Evolutionary conservation across 2,797 vertebrate genomes (phyloP).

Genomic region (Protosalanx chinensis): DNA sequence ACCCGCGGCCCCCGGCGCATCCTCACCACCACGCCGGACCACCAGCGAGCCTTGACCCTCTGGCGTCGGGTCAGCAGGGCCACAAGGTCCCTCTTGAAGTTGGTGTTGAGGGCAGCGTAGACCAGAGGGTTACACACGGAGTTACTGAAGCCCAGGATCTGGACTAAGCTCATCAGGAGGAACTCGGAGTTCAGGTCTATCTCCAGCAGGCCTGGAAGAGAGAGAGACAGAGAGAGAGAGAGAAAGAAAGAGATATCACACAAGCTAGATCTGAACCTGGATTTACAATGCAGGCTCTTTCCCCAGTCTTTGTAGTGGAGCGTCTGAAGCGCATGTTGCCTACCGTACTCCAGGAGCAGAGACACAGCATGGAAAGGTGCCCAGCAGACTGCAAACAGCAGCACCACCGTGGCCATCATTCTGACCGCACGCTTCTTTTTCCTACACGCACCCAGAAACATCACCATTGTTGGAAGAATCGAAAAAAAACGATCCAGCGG

Average conservation of each 20-base stretch:
- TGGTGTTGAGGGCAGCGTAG: constrained; percentile 51
- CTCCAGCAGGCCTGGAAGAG: constrained; percentile 36
- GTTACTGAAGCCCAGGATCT: constrained; percentile 57
- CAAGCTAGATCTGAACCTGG: too few species aligned
- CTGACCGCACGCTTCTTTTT: constrained; percentile 50
- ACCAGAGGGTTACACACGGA: constrained; percentile 54
- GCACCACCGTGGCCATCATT: constrained; percentile 55
- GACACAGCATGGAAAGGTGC: constrained; percentile 52
- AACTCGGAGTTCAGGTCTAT: constrained; percentile 46
- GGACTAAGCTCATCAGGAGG: constrained; percentile 44
- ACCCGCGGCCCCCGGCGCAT: constrained; percentile 27
- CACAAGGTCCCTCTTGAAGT: constrained; percentile 48
- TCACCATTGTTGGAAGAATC: too few species aligned
- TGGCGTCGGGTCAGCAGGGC: constrained; percentile 24
- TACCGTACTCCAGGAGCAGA: constrained; percentile 54
- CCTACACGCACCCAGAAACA: constrained; percentile 21
- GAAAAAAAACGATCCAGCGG: too few species aligned
- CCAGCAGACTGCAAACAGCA: constrained; percentile 53
- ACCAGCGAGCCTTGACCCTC: not conserved
- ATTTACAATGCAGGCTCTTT: too few species aligned
- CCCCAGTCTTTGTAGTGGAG: too few species aligned
- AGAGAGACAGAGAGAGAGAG: too few species aligned
- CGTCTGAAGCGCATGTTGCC: not conserved
- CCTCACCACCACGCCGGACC: not conserved
- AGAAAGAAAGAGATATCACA: too few species aligned